Conservation (phyloP, 2,888 invertebrate species). For the Quadroppia sp. region DNA sequence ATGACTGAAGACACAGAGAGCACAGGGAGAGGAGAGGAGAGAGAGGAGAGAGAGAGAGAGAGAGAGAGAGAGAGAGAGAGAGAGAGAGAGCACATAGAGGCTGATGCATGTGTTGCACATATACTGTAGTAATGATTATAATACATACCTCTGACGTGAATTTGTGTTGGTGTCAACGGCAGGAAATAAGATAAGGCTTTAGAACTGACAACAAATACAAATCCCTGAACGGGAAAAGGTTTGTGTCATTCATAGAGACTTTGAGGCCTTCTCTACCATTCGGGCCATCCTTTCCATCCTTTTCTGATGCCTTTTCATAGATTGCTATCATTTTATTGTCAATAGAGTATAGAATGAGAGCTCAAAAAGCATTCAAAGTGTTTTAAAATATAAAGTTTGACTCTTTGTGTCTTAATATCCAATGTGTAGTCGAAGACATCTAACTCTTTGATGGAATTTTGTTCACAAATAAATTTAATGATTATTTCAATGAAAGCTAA, state of each 20-base stretch:
- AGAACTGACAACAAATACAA: slow-evolving; percentile 31
- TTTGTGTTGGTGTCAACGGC: slow-evolving; percentile 26
- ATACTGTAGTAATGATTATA: slow-evolving; percentile 13
- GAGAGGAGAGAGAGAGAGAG: neutral
- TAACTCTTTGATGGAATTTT: too few relatives aligned
- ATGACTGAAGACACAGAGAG: slow-evolving; percentile 3
- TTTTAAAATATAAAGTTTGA: neutral
- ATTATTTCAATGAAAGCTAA: too few relatives aligned
- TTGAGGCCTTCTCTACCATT: neutral
- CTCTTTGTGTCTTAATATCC: too few relatives aligned
- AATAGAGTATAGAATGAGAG: neutral
- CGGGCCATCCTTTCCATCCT: neutral
- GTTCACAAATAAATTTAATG: too few relatives aligned
- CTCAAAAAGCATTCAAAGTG: neutral
- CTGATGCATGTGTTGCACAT: slow-evolving; percentile 21
- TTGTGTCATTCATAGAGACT: slow-evolving; percentile 8
- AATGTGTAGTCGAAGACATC: too few relatives aligned
- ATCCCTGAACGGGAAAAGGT: slow-evolving; percentile 23
- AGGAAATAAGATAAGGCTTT: slow-evolving; percentile 35
- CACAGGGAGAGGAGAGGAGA: neutral
- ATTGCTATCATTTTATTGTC: slow-evolving; percentile 30
- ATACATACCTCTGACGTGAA: slow-evolving; percentile 28
- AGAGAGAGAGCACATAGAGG: neutral
- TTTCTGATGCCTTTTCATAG: slow-evolving; percentile 6
- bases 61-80: slow-evolving; percentile 11